Conservation (phyloP, 2,888 invertebrate species). For the Drosophila recens region DNA sequence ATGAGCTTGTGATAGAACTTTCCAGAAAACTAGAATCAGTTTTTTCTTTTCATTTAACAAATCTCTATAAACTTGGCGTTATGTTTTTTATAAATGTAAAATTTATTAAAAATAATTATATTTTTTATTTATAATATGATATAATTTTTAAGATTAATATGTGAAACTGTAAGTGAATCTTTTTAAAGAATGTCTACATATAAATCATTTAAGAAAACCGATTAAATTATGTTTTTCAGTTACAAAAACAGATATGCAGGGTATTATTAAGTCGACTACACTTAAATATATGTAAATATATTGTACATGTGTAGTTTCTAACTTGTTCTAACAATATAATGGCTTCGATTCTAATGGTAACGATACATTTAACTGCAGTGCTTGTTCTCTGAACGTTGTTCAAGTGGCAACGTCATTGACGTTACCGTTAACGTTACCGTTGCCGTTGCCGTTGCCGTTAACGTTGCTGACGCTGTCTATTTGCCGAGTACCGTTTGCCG, state of each 20-base stretch:
- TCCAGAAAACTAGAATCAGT: too few species aligned
- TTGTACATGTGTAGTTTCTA: slow-evolving; percentile 27
- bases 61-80: too few species aligned
- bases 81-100: too few species aligned
- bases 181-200: too few species aligned
- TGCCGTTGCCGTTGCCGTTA: slow-evolving; percentile 29
- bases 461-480: slow-evolving; percentile 59
- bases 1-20: too few species aligned
- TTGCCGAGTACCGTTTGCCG: slow-evolving; percentile 67
- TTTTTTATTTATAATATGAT: too few species aligned
- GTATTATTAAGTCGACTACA: slow-evolving; percentile 16
- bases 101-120: too few species aligned
- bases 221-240: neutral
- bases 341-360: slow-evolving; percentile 57
- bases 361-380: slow-evolving; percentile 77
- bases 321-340: slow-evolving; percentile 53
- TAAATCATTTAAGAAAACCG: too few species aligned
- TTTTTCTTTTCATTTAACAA: too few species aligned
- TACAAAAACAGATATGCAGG: slow-evolving; percentile 10
- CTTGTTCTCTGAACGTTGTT: slow-evolving; percentile 51
- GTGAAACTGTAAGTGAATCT: too few species aligned
- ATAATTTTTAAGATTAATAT: neutral
- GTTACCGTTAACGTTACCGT: slow-evolving; percentile 33
- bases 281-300: neutral
- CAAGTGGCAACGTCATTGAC: slow-evolving; percentile 56